Conservation (phyloP, 1,140 invertebrate genomes). For the Maniola jurtina region DNA sequence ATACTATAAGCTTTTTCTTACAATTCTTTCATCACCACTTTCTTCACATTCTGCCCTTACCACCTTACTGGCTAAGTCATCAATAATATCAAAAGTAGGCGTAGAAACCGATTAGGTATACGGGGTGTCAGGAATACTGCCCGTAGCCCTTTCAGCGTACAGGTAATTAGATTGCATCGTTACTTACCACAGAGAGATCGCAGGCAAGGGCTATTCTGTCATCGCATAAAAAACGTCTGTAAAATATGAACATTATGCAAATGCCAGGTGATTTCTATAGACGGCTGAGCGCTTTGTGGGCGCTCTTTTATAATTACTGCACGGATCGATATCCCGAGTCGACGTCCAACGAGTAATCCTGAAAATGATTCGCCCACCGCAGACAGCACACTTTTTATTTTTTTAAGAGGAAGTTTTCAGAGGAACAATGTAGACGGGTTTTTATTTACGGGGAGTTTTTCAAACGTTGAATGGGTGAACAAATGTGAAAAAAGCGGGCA, state of each 20-base stretch:
- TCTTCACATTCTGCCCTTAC: no score
- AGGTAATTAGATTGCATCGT: no score
- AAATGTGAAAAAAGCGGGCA: constrained; percentile 14
- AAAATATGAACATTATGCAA: no score
- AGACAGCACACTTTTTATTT: constrained; percentile 31
- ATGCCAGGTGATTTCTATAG: constrained; percentile 25
- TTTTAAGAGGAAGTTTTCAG: constrained; percentile 30
- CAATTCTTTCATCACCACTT: no score
- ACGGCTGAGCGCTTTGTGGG: constrained; percentile 26
- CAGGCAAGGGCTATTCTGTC: constrained; percentile 12
- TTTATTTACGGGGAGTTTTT: constrained; percentile 28
- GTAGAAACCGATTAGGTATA: no score
- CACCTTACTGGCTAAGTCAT: no score
- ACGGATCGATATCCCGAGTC: constrained; percentile 35
- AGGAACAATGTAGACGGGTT: constrained; percentile 26
- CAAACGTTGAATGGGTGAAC: constrained; percentile 16
- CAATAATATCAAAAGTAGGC: no score
- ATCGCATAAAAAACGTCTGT: no score
- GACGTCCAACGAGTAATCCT: constrained; percentile 29
- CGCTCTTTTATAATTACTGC: constrained; percentile 39
- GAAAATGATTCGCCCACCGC: constrained; percentile 32
- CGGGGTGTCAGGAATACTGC: no score
- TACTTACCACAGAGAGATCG: no score
- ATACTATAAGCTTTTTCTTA: no score
- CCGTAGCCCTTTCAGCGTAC: no score